Conservation (phyloP, 2,888 invertebrate species). For the Poecilus cupreus region DNA sequence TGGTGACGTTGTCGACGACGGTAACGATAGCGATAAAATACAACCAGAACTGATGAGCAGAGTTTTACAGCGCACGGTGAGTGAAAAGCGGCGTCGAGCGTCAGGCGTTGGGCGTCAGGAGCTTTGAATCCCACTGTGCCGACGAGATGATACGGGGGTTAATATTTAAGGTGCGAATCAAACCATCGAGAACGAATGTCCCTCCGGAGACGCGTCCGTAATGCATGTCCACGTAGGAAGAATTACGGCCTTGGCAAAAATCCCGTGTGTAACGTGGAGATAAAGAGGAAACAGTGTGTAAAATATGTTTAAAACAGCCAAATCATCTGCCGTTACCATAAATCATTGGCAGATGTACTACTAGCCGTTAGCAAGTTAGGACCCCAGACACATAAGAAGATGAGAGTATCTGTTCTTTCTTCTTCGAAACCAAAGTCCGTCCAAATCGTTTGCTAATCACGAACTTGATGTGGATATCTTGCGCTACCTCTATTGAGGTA, state of each 20-base stretch:
- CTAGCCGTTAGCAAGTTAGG: not conserved
- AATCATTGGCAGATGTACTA: constrained; percentile 8
- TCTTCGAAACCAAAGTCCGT: too few species aligned
- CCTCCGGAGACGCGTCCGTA: constrained; percentile 49
- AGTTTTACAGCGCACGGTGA: not conserved
- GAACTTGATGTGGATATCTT: constrained; percentile 6
- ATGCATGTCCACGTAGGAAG: constrained; percentile 51
- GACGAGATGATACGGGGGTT: constrained; percentile 28
- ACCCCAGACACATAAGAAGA: not conserved
- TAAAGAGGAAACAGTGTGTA: constrained; percentile 51
- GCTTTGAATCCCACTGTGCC: constrained; percentile 2
- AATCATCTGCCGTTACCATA: constrained; percentile 46
- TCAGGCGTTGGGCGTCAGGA: not conserved
- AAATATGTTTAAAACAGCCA: constrained; percentile 51
- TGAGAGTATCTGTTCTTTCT: not conserved
- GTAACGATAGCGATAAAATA: not conserved
- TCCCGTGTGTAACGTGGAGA: constrained; percentile 45
- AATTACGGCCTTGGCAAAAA: constrained; percentile 41
- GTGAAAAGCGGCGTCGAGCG: not conserved
- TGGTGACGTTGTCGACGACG: not conserved
- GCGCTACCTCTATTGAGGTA: too few species aligned
- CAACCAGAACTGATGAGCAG: not conserved
- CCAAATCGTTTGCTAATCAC: constrained; percentile 21
- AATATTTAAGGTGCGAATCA: constrained; percentile 49
- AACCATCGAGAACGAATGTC: constrained; percentile 50